Base-by-base conservation (phyloP, 1,140 invertebrate genomes). In the Leguminivora glycinivorella region DNA sequence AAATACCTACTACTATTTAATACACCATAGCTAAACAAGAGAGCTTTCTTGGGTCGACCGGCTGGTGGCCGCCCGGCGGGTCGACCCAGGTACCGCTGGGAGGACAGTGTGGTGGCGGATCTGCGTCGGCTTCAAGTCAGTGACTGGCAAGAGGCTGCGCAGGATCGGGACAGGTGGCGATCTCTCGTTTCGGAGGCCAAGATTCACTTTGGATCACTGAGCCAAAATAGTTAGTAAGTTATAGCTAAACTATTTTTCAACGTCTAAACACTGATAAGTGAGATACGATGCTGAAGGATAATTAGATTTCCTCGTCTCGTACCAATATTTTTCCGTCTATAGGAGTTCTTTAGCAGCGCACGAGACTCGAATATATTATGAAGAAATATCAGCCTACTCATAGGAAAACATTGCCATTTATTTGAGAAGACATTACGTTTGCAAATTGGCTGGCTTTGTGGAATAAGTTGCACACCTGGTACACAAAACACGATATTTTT, bases 231-330 rank as follows among this genome's bases (percentile, higher is more conserved):
- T n/a, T n/a, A n/a, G n/a, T n/a, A n/a, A n/a, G n/a, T n/a, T n/a
- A 14, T 9, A 17, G 47, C 47, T 9, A 43, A 43, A 43, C 1
- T 10, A 19, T 52, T 52, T 52, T 2, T 6, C 7, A 19, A 52
- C 22, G 9, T 22, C n/a, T 52, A 22, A 1, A 22, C 7, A 19
- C 19, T 52, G 17, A 52, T 22, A 52, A 12, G 31, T 34, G n/a
- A n/a, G 47, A 9, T 52, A 52, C 47, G 2, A 9, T 29, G 58
- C 25, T 63, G n/a, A 63, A 34, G 26, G 25, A 29, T 63, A 63
- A 63, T 63, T 63, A 31, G 58, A 63, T 63, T 63, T 63, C n/a
- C 58, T 63, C 58, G 17, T 63, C 58, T 63, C 58, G 31, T 29
- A 29, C 19, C 58, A 63, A 26, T 17, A 29, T 29, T 63, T 63